phyloP scores from a whole-genome alignment of 2,888 invertebrate genomes.

The Endomychus coccineus region DNA sequence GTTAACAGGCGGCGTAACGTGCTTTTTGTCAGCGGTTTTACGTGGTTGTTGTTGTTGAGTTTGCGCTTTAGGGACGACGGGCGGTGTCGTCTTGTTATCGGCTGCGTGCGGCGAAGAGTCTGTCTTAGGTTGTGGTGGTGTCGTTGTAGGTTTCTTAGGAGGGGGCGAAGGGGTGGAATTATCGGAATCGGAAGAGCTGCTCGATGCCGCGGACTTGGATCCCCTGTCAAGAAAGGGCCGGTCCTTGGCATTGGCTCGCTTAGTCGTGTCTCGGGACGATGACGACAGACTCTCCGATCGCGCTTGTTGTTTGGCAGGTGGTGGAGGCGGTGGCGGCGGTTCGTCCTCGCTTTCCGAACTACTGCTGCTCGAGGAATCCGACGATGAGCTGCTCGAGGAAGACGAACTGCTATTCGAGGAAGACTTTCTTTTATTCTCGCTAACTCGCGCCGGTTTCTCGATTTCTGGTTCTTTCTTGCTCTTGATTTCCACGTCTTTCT shows the following conservation, averaged over 20 bases:
- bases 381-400: conserved; percentile 45
- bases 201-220: conserved; percentile 59
- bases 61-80: conserved; percentile 8
- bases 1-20: conserved; percentile 63
- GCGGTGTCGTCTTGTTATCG: conserved; percentile 17
- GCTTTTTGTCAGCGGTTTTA: conserved; percentile 25
- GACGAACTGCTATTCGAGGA: conserved; percentile 52
- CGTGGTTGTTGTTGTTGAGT: conserved; percentile 10
- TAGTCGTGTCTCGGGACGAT: conserved; percentile 34
- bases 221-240: conserved; percentile 77
- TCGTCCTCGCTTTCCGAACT: conserved; percentile 54
- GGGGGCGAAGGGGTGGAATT: conserved; percentile 40
- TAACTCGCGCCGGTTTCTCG: conserved; percentile 33
- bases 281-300: conserved; percentile 39
- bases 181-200: conserved; percentile 54
- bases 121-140: conserved; percentile 19
- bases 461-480: conserved; percentile 26
- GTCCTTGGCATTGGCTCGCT: conserved; percentile 50
- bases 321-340: conserved; percentile 18
- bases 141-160: conserved; percentile 22
- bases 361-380: conserved; percentile 48
- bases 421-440: conserved; percentile 46
- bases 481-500: conserved; percentile 27
- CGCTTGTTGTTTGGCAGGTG: conserved; percentile 28
- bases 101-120: conserved; percentile 23